Conservation (phyloP, 2,113 vertebrate genomes). For the Menidia beryllina region DNA sequence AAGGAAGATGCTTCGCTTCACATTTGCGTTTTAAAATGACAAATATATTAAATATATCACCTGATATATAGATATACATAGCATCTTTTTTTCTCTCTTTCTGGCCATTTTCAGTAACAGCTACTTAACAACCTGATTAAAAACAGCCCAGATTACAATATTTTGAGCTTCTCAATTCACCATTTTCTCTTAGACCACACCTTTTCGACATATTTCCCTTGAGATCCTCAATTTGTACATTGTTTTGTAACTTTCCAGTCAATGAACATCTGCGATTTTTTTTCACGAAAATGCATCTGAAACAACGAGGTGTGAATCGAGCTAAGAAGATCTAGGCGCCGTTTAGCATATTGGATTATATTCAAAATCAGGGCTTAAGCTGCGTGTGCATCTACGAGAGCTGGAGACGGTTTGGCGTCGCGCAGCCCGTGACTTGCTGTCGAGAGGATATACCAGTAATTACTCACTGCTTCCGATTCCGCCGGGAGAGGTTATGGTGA, state of each 20-base stretch:
- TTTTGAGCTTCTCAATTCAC: too few species aligned
- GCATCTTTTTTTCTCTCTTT: too few species aligned
- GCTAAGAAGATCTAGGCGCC: neutral
- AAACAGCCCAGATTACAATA: too few species aligned
- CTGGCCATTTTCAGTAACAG: too few species aligned
- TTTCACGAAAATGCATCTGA: neutral
- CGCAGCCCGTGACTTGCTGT: neutral
- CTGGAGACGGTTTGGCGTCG: neutral
- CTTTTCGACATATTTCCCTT: neutral
- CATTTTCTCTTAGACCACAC: neutral
- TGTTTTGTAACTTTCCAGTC: neutral
- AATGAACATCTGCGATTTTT: neutral
- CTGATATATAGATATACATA: too few species aligned
- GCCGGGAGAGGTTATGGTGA: too few species aligned
- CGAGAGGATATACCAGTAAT: neutral
- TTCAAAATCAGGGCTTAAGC: neutral
- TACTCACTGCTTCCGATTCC: neutral
- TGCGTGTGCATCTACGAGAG: constrained; percentile 1
- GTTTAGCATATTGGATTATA: neutral
- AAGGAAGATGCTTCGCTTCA: too few species aligned
- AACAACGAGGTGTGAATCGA: neutral
- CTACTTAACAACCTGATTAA: too few species aligned
- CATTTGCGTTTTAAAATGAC: too few species aligned
- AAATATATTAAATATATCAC: too few species aligned
- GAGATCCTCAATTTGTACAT: neutral